phyloP scores from a whole-genome alignment of 2,888 invertebrate species.

The Autographa pulchrina region DNA sequence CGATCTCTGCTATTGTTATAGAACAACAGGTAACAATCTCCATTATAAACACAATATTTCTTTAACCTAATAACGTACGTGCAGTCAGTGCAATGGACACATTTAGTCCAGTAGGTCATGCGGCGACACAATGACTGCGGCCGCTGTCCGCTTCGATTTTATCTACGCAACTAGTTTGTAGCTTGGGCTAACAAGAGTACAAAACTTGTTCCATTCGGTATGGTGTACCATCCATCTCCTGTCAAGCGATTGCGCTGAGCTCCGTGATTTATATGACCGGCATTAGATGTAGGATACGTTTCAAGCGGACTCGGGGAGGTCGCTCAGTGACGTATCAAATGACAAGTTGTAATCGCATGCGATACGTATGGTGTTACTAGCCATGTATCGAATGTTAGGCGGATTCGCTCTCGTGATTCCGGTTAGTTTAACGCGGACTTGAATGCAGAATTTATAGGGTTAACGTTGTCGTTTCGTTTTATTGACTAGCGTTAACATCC shows the following conservation, averaged over 20 bases:
- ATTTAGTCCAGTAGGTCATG: conserved; percentile 68
- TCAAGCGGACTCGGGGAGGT: conserved; percentile 44
- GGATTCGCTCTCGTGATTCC: conserved; percentile 43
- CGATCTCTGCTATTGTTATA: conserved; percentile 26
- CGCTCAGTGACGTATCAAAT: conserved; percentile 42
- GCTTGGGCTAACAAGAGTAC: conserved; percentile 38
- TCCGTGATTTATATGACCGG: conserved; percentile 63
- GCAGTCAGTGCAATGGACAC: conserved; percentile 57
- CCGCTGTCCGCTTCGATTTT: conserved; percentile 54
- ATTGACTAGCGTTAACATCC: conserved; percentile 35
- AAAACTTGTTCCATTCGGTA: conserved; percentile 52
- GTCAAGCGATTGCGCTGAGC: conserved; percentile 61
- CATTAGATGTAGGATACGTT: conserved; percentile 59
- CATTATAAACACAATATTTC: conserved; percentile 38
- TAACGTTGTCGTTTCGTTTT: conserved; percentile 43
- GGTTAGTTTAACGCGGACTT: conserved; percentile 28
- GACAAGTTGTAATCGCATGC: conserved; percentile 53
- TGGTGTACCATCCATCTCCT: conserved; percentile 63
- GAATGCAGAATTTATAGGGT: conserved; percentile 41
- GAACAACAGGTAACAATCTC: conserved; percentile 31
- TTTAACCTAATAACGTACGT: conserved; percentile 51
- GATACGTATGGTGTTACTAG: conserved; percentile 48
- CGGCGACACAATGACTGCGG: conserved; percentile 60
- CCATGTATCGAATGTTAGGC: conserved; percentile 41
- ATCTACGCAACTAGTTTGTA: conserved; percentile 56